These are phyloP conservation scores for Acrossocheilus wenchowensis DNA, from an alignment of 2,797 vertebrate species.

Conservation along the genomic window DNA sequence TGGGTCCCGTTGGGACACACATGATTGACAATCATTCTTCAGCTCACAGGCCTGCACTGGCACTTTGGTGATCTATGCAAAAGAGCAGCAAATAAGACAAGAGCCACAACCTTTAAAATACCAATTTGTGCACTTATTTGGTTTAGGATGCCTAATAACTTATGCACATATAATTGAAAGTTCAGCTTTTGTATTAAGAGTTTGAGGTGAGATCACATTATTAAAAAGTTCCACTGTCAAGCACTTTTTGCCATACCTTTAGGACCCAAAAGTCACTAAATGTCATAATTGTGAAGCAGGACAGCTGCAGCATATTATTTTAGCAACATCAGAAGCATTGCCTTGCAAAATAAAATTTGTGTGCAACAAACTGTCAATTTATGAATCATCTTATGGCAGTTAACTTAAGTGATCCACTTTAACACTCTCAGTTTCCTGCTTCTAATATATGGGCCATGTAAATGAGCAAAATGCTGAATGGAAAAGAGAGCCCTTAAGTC, in stretches of 20 bases:
- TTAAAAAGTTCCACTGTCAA: background rate
- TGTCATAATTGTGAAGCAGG: background rate
- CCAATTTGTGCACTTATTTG: background rate
- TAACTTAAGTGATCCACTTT: background rate
- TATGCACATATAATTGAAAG: background rate
- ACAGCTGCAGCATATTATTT: background rate
- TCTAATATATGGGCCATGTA: background rate
- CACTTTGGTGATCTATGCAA: constrained; percentile 83
- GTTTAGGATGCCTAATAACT: background rate
- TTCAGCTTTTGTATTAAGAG: background rate
- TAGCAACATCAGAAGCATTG: background rate
- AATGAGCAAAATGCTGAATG: background rate
- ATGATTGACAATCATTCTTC: constrained; percentile 82
- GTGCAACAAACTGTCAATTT: background rate
- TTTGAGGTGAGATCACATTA: background rate
- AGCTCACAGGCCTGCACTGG: constrained; percentile 87
- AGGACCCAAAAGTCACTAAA: background rate
- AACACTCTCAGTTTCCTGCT: background rate
- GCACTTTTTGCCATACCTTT: background rate
- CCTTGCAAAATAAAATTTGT: background rate
- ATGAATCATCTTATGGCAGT: background rate
- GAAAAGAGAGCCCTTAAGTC: background rate
- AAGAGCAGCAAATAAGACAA: constrained; percentile 45
- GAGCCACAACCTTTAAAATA: no score
- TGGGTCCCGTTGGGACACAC: constrained; percentile 83